phyloP scores from a whole-genome alignment of 2,888 invertebrate species.

The Nemapogon koenigi region DNA sequence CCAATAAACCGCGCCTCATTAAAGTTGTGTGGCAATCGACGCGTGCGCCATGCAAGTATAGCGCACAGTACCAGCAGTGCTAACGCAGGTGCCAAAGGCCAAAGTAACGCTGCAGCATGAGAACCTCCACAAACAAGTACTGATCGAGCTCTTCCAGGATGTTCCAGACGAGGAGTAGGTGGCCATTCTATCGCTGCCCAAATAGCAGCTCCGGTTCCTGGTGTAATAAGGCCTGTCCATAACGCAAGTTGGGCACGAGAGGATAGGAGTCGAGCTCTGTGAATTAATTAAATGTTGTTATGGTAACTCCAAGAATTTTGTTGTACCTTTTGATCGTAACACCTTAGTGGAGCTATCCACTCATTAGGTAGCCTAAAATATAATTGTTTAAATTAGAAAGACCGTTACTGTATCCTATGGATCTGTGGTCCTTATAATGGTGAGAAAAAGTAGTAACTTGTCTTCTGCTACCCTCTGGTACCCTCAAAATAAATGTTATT shows the following conservation, averaged over 20 bases:
- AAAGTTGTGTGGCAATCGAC: slow-evolving; percentile 83
- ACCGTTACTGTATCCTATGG: no score
- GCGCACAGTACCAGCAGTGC: slow-evolving; percentile 76
- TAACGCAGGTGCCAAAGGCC: slow-evolving; percentile 75
- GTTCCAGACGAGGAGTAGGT: slow-evolving; percentile 59
- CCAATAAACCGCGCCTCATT: slow-evolving; percentile 79
- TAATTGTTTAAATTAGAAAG: no score
- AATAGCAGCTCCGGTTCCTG: slow-evolving; percentile 54
- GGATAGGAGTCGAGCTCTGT: slow-evolving; percentile 23
- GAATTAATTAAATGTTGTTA: no score
- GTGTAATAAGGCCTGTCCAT: slow-evolving; percentile 66
- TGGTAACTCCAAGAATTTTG: no score
- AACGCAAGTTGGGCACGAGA: slow-evolving; percentile 63
- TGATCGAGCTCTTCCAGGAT: slow-evolving; percentile 56
- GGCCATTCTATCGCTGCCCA: slow-evolving; percentile 55
- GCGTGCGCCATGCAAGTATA: slow-evolving; percentile 76
- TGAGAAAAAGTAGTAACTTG: no score
- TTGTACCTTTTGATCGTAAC: no score
- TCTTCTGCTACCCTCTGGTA: no score
- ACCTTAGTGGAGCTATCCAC: no score
- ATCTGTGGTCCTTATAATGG: no score
- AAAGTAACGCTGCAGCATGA: slow-evolving; percentile 57
- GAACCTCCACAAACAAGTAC: slow-evolving; percentile 67
- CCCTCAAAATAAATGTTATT: no score
- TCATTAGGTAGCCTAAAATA: no score